Base-by-base conservation (phyloP, 2,113 vertebrate genomes). In the Anguilla japonica region DNA sequence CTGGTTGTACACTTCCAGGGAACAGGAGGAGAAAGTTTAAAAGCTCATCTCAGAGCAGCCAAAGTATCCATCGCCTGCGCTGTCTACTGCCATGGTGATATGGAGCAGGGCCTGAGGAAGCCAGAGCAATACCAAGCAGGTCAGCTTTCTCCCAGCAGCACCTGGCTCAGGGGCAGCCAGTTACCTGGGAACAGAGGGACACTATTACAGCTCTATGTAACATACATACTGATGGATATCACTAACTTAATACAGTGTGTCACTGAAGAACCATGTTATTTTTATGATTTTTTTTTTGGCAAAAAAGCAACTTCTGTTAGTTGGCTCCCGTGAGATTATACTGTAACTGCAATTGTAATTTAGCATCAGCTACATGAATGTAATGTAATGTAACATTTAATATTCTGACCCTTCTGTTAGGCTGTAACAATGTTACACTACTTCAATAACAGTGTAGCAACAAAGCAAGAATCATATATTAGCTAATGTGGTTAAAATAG, bases 71-170 rank as follows among this genome's bases (percentile, higher is more conserved):
- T 71, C 56, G 26, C 8, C 83, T 71, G 34, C 39, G 26, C 83
- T 43, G 83, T 43, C 83, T 34, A 40, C 22, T 71, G 20, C 83
- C 83, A 43, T 84, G 60, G 83, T n/a, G 26, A 71, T 60, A 56
- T 40, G 60, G 60, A 71, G 56, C 20, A 26, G 56, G 39, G 39
- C 83, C 39, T 43, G 39, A 84, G 83, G 40, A n/a, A 41, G 14
- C 20, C 79, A 80, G 40, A 3, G 39, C 79, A 41, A 18, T 41
- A 34, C 34, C 20, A 84, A 40, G 60, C 18, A n/a, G 22, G 60
- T 22, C 2, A 18, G 29, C 43, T 7, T 56, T 83, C 57, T 67
- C 60, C 60, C 60, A 26, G 60, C 60, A 67, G 60, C 26, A 67
- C n/a, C 71, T 83, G n/a, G 16, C 41, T 16, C 22, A 60, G 53